Percentiles rank a stretch among this genome's conserved stretches.
Evolutionary conservation across 2,113 vertebrate genomes (phyloP).

Genomic region (Raja brachyura): DNA sequence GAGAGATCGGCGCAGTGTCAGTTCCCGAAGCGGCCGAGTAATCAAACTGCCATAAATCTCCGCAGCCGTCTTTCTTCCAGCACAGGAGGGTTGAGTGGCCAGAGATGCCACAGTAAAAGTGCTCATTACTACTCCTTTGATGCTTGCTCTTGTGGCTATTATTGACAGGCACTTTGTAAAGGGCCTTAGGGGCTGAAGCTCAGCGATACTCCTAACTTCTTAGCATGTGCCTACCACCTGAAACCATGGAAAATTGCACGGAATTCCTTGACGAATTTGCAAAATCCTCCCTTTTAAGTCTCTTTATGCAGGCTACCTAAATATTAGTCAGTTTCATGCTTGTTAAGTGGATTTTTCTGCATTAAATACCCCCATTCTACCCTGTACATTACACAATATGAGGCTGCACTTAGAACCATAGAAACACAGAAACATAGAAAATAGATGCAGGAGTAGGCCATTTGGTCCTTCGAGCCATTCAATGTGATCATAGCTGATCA

Average conservation of each 20-base stretch:
- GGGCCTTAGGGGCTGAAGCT: not conserved
- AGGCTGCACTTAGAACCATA: not conserved
- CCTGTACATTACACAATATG: not conserved
- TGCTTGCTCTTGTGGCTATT: conserved; percentile 5
- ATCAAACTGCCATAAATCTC: not conserved
- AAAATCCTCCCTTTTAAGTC: not conserved
- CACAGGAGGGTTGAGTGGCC: not conserved
- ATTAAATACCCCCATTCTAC: not conserved
- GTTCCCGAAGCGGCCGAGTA: not conserved
- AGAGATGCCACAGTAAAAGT: not conserved
- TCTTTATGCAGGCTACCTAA: not conserved
- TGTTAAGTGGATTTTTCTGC: not conserved
- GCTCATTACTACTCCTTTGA: conserved; percentile 23
- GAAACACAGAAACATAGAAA: too few species aligned
- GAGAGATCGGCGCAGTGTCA: not conserved
- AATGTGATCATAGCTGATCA: too few species aligned
- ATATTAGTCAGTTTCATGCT: not conserved
- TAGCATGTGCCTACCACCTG: conserved; percentile 25
- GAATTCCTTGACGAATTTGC: not conserved
- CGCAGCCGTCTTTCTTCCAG: not conserved
- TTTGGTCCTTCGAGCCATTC: too few species aligned
- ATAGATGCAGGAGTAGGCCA: too few species aligned
- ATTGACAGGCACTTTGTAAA: conserved; percentile 33
- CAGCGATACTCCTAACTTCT: not conserved
- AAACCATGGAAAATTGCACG: not conserved